Evolutionary conservation across 2,797 vertebrate genomes (phyloP), one percentile per base, ranked within the genome.

Genomic region (Columba guinea): DNA sequence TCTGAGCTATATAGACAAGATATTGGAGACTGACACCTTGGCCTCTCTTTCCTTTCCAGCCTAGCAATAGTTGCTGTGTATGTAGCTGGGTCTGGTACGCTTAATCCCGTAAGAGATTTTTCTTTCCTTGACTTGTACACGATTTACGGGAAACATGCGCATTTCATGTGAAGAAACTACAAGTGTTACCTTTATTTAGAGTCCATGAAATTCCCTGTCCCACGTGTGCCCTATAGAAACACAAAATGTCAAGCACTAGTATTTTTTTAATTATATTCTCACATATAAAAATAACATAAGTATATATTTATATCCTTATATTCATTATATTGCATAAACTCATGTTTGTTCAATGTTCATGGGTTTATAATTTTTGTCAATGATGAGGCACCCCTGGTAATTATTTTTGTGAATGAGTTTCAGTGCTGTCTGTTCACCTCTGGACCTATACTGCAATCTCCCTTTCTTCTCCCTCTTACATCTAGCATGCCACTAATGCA

Each of bases 1-100:
- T 92, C 55, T 60, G 70, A 91, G 56, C 18, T 83, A 27, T 60
- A 37, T 21, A 83, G 75, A 67, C 26, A 60, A 85, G 78, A 81
- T 82, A 84, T 9, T 67, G 37, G 55, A 86, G 58, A 84, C 30
- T 49, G 79, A 35, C 65, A 91, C 30, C 22, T 93, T 84, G 30
- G 69, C 24, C 22, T 59, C 46, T 59, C 62, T 90, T 81, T 89
- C 34, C 77, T 85, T 83, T 74, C 75, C 59, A 76, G 39, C 46
- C 69, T 81, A 75, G 82, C 3, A 34, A 78, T 88, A 78, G 65
- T 79, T 95, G 37, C 77, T 95, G 64, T 94, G 94, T 91, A 56
- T 76, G 53, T 94, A 78, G 53, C 87, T 91, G 76, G 23, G 34
- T 88, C 63, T 90, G 85, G 58, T 68, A 91, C 71, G 51, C 44